Evolutionary conservation across 2,113 vertebrate species (phyloP).

Genomic region (Crocuta crocuta): DNA sequence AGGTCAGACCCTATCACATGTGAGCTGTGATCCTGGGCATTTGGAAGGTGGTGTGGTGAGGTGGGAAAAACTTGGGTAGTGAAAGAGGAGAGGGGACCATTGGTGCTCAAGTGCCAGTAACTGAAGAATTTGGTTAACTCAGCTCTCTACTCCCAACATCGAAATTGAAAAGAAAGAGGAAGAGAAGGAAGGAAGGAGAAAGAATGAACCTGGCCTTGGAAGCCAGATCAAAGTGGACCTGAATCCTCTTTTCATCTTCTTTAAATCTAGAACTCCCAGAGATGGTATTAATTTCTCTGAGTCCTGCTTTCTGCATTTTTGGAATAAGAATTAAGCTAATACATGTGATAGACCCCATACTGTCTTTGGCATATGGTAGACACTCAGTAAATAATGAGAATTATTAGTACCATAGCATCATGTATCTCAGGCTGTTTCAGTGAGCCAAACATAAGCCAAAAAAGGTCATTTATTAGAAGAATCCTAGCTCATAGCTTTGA

Average conservation of each 20-base stretch:
- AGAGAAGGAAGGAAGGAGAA: too few relatives aligned
- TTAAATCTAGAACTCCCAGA: background rate
- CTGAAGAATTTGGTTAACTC: background rate
- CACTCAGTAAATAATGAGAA: background rate
- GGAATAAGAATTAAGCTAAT: background rate
- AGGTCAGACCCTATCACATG: background rate
- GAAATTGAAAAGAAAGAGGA: background rate
- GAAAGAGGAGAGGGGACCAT: background rate
- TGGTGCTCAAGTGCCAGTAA: background rate
- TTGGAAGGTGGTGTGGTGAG: background rate
- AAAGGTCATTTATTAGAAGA: background rate
- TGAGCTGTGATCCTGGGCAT: background rate
- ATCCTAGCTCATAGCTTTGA: background rate
- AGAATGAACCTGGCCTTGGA: background rate
- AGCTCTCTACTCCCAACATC: background rate
- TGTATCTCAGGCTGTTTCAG: background rate
- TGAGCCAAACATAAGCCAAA: background rate
- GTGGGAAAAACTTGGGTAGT: background rate
- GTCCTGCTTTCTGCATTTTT: background rate
- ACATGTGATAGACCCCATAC: background rate
- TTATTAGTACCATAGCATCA: background rate
- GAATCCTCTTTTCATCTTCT: background rate
- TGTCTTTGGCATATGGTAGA: background rate
- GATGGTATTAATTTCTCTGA: background rate
- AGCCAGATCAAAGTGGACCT: constrained; percentile 21